Conservation (phyloP, 2,797 vertebrate genomes). For the Lindbergichthys nudifrons region DNA sequence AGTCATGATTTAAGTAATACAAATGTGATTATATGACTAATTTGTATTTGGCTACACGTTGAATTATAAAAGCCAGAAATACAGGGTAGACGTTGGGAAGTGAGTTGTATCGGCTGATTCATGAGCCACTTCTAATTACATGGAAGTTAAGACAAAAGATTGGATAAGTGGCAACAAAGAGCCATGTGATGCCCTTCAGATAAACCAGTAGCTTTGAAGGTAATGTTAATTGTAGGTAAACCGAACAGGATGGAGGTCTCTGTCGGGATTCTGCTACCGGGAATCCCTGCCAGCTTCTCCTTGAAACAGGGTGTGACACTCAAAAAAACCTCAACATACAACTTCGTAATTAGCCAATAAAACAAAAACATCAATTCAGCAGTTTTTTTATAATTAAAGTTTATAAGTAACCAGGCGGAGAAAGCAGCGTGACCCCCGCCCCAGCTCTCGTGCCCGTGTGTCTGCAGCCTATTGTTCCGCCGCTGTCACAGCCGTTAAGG, state of each 20-base stretch:
- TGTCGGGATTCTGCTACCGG: constrained; percentile 1
- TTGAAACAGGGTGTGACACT: constrained; percentile 81
- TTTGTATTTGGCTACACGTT: background rate
- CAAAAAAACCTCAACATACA: constrained; percentile 21
- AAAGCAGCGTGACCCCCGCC: constrained; percentile 3
- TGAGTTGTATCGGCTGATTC: background rate
- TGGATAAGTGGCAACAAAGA: constrained; percentile 10
- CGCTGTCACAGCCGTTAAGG: constrained; percentile 73
- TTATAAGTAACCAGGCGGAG: background rate
- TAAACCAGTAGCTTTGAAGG: background rate
- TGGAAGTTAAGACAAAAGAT: constrained; percentile 51
- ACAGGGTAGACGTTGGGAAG: background rate
- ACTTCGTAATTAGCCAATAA: constrained; percentile 45
- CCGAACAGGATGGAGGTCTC: constrained; percentile 9
- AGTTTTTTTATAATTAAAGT: background rate
- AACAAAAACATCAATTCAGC: background rate
- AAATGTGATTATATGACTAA: background rate
- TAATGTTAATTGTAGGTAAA: background rate
- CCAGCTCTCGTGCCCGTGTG: constrained; percentile 14
- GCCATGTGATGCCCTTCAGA: background rate
- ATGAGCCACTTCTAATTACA: constrained; percentile 2
- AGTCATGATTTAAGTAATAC: background rate
- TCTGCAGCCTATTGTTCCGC: constrained; percentile 75
- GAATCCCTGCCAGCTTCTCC: constrained; percentile 42
- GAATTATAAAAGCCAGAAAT: background rate